These are phyloP conservation scores for Ceratina japonica DNA, from an alignment of 1,140 invertebrate genomes.

Conservation along the genomic window DNA sequence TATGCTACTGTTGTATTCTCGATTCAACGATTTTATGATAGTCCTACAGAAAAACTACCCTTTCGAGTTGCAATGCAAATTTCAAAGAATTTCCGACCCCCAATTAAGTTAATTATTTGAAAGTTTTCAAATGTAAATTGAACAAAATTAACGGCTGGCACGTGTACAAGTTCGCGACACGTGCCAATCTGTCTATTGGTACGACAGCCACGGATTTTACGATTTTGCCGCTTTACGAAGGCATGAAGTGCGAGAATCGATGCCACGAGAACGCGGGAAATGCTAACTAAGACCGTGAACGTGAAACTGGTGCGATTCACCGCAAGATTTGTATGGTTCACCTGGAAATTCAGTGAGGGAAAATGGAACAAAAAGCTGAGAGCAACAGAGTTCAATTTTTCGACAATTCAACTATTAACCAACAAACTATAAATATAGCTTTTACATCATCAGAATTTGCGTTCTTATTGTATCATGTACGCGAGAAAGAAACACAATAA, in stretches of 20 bases:
- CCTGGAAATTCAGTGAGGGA: not conserved
- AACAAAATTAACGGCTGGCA: not conserved
- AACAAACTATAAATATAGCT: not conserved
- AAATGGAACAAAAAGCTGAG: conserved; percentile 16
- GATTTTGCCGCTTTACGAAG: not conserved
- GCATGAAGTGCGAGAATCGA: conserved; percentile 48
- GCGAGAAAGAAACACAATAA: conserved; percentile 18
- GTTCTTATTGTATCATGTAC: conserved; percentile 27
- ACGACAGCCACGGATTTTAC: conserved; percentile 1
- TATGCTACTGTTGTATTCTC: not conserved
- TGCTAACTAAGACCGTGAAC: conserved; percentile 23
- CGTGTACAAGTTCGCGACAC: conserved; percentile 20
- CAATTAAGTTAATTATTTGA: not conserved
- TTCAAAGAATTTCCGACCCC: not conserved
- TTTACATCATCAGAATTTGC: not conserved
- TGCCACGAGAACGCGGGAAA: conserved; percentile 35
- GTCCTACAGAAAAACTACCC: not conserved
- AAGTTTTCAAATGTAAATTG: not conserved
- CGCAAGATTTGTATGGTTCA: conserved; percentile 1
- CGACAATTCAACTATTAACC: conserved; percentile 47
- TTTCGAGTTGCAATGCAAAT: not conserved
- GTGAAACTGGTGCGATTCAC: not conserved
- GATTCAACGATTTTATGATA: not conserved
- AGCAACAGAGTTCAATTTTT: not conserved
- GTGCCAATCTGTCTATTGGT: conserved; percentile 19